Percentiles rank a stretch among this genome's conserved stretches.
phyloP scores from a whole-genome alignment of 2,113 vertebrate species.

The Thunnus maccoyii region DNA sequence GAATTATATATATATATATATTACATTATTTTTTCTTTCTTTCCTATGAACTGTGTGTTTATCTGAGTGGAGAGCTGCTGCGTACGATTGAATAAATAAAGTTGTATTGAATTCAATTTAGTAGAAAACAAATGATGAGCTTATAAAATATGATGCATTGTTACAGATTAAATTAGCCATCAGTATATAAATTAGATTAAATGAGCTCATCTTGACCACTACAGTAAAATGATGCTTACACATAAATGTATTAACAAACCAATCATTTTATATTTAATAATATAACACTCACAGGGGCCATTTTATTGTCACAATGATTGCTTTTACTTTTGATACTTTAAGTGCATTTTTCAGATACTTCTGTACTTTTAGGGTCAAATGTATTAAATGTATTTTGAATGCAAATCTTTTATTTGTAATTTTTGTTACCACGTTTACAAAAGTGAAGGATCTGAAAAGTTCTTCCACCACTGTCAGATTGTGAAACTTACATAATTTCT shows the following conservation, averaged over 20 bases:
- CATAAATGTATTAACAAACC: not conserved
- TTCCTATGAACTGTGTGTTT: too few species aligned
- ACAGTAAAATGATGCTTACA: not conserved
- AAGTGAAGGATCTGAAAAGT: not conserved
- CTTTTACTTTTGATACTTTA: too few species aligned
- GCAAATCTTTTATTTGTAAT: too few species aligned
- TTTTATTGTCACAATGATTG: not conserved
- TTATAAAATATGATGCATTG: not conserved
- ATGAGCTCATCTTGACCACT: too few species aligned
- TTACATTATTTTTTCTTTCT: too few species aligned
- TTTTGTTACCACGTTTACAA: not conserved
- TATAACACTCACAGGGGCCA: not conserved
- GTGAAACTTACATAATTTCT: not conserved
- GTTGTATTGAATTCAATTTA: too few species aligned
- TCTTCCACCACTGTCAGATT: not conserved
- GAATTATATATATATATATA: too few species aligned
- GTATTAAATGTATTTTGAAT: too few species aligned
- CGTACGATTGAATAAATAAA: too few species aligned
- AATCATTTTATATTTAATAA: not conserved
- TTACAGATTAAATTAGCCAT: not conserved
- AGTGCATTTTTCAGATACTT: not conserved
- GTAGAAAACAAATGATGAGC: too few species aligned
- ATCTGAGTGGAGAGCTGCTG: too few species aligned
- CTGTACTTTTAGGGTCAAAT: not conserved
- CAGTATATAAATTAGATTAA: too few species aligned